A percentile compares a stretch with the other conserved stretches of the same genome.
These are phyloP conservation scores for Limonius californicus DNA, from an alignment of 1,140 invertebrate genomes.

Conservation along the genomic window DNA sequence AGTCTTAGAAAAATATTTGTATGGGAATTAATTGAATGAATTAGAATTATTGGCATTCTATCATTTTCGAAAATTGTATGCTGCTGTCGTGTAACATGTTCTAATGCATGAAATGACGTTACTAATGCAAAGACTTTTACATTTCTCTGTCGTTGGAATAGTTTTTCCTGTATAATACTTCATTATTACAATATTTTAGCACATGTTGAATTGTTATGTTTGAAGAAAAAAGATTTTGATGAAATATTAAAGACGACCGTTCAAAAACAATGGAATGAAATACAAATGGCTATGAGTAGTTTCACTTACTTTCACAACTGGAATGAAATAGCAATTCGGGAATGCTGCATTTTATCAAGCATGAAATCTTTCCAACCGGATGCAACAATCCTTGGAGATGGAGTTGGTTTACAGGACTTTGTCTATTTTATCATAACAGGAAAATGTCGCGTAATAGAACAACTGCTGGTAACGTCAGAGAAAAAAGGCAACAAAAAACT, in stretches of 20 bases:
- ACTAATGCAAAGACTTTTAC: too few species aligned
- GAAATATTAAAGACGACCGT: conserved; percentile 54
- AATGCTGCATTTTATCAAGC: conserved; percentile 62
- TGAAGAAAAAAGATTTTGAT: too few species aligned
- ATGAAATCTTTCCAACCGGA: conserved; percentile 53
- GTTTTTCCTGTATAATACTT: too few species aligned
- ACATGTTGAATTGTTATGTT: too few species aligned
- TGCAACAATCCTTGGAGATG: conserved; percentile 60
- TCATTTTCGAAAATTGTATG: too few species aligned
- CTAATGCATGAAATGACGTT: too few species aligned
- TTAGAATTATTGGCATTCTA: too few species aligned
- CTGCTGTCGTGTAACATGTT: too few species aligned
- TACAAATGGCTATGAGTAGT: conserved; percentile 53
- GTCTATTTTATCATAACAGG: conserved; percentile 61
- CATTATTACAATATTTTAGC: too few species aligned
- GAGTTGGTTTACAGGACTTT: conserved; percentile 58
- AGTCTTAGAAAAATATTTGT: too few species aligned
- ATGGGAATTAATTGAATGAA: too few species aligned
- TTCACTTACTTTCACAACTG: conserved; percentile 63
- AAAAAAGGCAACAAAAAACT: conserved; percentile 43
- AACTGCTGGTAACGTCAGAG: conserved; percentile 50
- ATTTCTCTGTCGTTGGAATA: too few species aligned
- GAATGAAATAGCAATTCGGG: conserved; percentile 53
- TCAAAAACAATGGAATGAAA: conserved; percentile 57
- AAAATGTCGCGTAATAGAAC: conserved; percentile 59